phyloP scores from a whole-genome alignment of 2,797 vertebrate species.

The Hypotaenidia philippensis region DNA sequence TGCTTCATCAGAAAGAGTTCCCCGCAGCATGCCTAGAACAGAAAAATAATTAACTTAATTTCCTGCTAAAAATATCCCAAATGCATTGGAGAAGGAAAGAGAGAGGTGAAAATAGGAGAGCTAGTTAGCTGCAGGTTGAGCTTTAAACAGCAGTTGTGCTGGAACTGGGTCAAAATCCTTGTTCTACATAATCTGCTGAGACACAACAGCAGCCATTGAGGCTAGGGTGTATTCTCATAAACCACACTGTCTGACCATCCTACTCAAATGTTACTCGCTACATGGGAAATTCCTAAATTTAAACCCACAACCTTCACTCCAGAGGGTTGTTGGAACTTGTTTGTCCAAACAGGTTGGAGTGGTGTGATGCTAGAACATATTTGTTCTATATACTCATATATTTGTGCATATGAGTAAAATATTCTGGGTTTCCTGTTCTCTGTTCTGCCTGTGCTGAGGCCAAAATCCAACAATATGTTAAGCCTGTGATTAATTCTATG shows the following conservation, averaged over 20 bases:
- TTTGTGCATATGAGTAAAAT: not conserved
- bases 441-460: not conserved
- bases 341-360: not conserved
- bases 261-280: not conserved
- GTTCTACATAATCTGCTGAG: not conserved
- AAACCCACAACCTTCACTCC: not conserved
- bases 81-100: not conserved
- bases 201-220: not conserved
- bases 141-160: not conserved
- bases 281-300: not conserved
- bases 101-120: not conserved
- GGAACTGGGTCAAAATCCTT: conserved; percentile 14
- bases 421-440: not conserved
- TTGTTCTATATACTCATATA: not conserved
- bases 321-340: not conserved
- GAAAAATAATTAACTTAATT: no score
- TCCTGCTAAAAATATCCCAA: not conserved
- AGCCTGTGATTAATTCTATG: not conserved
- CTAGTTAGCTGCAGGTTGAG: not conserved
- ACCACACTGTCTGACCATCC: not conserved
- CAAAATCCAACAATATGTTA: not conserved
- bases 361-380: not conserved
- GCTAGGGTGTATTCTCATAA: not conserved
- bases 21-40: not conserved
- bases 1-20: not conserved